Conservation (phyloP, 2,113 vertebrate species). For the Pongo abelii region DNA sequence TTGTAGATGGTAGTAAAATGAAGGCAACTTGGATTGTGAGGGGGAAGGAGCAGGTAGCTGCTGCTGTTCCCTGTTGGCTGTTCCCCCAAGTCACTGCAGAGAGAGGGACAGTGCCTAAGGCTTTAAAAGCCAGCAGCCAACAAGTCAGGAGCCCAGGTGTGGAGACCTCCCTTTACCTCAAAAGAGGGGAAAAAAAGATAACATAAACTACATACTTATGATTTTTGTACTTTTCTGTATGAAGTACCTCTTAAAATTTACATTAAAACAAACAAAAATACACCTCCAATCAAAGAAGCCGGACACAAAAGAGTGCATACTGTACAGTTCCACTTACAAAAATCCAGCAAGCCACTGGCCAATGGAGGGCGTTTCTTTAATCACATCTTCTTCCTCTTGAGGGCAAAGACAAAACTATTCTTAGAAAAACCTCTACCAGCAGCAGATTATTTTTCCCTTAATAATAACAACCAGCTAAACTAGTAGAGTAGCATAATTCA, state of each 20-base stretch:
- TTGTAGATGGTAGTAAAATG: not conserved
- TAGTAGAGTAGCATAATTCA: not conserved
- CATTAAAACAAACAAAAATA: not conserved
- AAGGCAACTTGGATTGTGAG: not conserved
- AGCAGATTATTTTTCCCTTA: not conserved
- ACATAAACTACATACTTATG: not conserved
- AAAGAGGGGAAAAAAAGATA: not conserved
- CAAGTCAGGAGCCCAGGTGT: not conserved
- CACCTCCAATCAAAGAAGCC: not conserved
- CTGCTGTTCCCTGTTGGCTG: not conserved
- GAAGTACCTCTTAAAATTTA: not conserved
- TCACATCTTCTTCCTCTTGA: not conserved
- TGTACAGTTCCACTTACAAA: not conserved
- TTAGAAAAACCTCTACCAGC: not conserved
- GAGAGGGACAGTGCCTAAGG: not conserved
- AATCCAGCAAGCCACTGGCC: not conserved
- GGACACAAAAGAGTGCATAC: not conserved
- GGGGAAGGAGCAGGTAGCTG: not conserved
- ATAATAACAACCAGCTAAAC: not conserved
- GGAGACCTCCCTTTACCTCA: not conserved
- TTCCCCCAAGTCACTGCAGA: not conserved
- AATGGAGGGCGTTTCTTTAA: not conserved
- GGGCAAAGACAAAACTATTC: slow-evolving; percentile 44
- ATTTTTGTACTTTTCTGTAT: not conserved
- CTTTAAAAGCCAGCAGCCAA: not conserved